Conservation (phyloP, 2,888 invertebrate species). For the Chrysodeixis includens region DNA sequence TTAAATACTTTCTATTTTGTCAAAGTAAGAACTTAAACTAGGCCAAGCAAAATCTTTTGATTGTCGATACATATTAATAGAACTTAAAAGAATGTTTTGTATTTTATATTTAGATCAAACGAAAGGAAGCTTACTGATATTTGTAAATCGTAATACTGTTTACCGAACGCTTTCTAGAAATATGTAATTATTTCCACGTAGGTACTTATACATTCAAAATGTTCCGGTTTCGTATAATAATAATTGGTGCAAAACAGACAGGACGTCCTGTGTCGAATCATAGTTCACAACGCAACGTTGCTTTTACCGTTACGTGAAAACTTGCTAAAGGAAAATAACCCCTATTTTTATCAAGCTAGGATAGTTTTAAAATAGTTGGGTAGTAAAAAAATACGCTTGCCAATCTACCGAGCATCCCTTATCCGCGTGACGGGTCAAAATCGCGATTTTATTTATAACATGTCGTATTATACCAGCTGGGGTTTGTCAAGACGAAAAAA, state of each 20-base stretch:
- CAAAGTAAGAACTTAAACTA: not conserved
- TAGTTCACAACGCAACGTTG: conserved; percentile 65
- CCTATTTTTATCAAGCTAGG: conserved; percentile 48
- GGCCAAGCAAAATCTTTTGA: not conserved
- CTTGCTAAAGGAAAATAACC: conserved; percentile 52
- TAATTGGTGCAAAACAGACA: conserved; percentile 87
- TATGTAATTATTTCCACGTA: conserved; percentile 37
- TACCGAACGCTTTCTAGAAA: conserved; percentile 34
- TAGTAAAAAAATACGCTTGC: conserved; percentile 49
- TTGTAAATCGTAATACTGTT: conserved; percentile 17
- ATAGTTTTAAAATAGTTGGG: conserved; percentile 8
- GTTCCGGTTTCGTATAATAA: conserved; percentile 84
- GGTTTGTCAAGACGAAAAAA: conserved; percentile 87
- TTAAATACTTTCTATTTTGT: not conserved
- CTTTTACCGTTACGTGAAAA: conserved; percentile 54
- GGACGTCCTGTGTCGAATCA: conserved; percentile 87
- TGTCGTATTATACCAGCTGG: conserved; percentile 86
- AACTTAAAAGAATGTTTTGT: not conserved
- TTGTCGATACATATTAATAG: not conserved
- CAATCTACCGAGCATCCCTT: conserved; percentile 81
- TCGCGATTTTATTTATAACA: conserved; percentile 89
- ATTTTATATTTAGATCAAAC: conserved; percentile 11
- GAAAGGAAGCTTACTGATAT: conserved; percentile 10
- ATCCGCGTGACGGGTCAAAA: conserved; percentile 87
- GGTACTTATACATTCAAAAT: conserved; percentile 72